Conservation (phyloP, 1,140 invertebrate species). For the Planococcus citri region DNA sequence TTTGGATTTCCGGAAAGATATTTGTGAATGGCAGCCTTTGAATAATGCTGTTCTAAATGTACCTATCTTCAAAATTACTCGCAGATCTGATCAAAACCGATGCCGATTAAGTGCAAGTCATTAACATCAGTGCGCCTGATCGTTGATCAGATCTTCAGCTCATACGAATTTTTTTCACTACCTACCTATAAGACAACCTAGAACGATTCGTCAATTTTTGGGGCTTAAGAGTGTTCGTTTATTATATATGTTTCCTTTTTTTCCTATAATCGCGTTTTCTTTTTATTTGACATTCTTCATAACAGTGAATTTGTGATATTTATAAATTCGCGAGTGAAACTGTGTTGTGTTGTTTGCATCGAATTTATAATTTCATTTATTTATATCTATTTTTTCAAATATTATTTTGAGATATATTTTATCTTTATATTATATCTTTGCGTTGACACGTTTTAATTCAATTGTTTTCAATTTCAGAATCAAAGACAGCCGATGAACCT, state of each 20-base stretch:
- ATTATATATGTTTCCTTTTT: not conserved
- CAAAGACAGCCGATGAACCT: not conserved
- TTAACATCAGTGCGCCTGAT: not conserved
- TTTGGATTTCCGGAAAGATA: not conserved
- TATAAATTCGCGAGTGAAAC: not conserved
- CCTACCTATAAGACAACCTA: too few relatives aligned
- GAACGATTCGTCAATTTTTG: not conserved
- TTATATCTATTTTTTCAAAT: not conserved
- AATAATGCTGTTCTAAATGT: not conserved
- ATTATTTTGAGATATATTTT: not conserved
- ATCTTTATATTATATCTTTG: not conserved
- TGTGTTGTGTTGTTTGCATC: not conserved
- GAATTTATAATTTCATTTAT: not conserved
- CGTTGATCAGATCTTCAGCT: not conserved
- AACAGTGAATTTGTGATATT: not conserved
- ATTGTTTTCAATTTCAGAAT: not conserved
- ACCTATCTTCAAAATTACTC: not conserved
- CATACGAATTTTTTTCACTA: not conserved
- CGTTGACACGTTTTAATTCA: not conserved
- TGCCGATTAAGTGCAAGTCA: not conserved
- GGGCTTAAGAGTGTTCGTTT: not conserved
- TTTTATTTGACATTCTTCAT: not conserved
- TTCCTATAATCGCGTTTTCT: not conserved
- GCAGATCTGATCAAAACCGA: not conserved
- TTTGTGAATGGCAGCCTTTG: not conserved